phyloP scores from a whole-genome alignment of 2,113 vertebrate genomes.

The Takifugu bimaculatus region DNA sequence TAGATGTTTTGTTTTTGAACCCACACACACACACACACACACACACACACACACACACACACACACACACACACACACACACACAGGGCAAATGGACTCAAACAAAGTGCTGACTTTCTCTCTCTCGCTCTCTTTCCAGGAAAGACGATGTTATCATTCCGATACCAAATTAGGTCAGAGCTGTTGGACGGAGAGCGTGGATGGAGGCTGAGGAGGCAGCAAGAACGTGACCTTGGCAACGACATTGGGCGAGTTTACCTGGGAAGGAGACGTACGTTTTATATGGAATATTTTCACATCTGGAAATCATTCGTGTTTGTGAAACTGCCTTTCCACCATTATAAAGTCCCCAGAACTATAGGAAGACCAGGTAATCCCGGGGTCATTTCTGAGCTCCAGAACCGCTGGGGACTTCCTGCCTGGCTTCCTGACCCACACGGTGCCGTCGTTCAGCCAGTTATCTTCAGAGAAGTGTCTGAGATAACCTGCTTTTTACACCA shows the following conservation, averaged over 20 bases:
- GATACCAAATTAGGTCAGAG: conserved; percentile 38
- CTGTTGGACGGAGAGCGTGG: not conserved
- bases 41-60: too few species aligned
- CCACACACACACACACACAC: not conserved
- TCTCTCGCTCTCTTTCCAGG: not conserved
- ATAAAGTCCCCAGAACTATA: not conserved
- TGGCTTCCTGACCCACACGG: not conserved
- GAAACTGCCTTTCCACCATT: not conserved
- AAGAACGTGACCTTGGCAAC: not conserved
- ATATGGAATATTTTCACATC: not conserved
- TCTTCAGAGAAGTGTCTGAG: not conserved
- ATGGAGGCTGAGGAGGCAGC: not conserved
- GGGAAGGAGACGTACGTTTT: not conserved
- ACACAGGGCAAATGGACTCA: conserved; percentile 5
- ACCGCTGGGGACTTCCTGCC: not conserved
- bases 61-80: not conserved
- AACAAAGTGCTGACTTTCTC: conserved; percentile 5
- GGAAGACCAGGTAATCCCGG: not conserved
- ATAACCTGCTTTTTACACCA: not conserved
- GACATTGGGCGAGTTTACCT: not conserved
- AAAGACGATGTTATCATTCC: conserved; percentile 22
- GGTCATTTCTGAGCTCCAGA: not conserved
- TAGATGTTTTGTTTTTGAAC: not conserved
- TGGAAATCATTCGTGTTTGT: not conserved
- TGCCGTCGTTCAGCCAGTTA: not conserved